Percentiles rank a stretch among this genome's conserved stretches.
Conservation (phyloP, 2,113 vertebrate genomes). For the Rhinoptilus africanus region DNA sequence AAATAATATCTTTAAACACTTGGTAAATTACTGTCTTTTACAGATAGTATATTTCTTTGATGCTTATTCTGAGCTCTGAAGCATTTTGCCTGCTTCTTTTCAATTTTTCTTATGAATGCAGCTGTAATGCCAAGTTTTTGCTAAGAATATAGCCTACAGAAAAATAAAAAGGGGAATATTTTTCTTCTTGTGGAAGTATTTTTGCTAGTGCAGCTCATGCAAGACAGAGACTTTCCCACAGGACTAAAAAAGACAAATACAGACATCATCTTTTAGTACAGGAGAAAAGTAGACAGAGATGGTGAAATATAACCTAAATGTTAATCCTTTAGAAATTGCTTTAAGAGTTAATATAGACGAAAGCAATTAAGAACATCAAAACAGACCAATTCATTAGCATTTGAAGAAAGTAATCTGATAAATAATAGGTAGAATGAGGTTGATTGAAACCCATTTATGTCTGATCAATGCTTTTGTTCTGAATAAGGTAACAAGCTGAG, state of each 20-base stretch:
- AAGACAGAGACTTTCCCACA: neutral
- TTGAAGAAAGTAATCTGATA: conserved; percentile 3
- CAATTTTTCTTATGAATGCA: neutral
- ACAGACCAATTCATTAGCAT: neutral
- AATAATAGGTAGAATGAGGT: neutral
- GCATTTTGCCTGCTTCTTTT: neutral
- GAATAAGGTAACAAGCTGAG: neutral
- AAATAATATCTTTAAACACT: neutral
- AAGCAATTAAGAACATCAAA: conserved; percentile 18
- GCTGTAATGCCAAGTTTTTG: neutral
- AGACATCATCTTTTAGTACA: neutral
- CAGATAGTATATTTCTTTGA: neutral
- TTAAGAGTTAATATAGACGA: neutral
- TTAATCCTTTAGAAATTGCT: neutral
- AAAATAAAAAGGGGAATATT: neutral
- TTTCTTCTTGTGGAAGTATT: neutral
- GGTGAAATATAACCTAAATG: neutral
- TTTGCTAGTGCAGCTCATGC: neutral
- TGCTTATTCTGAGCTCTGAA: neutral
- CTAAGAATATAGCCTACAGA: neutral
- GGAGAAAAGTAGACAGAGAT: neutral
- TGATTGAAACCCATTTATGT: neutral
- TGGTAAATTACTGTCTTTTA: neutral
- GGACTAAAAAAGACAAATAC: neutral
- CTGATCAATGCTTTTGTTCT: neutral